These are phyloP conservation scores for Chymomyza amoena DNA, from an alignment of 2,888 invertebrate species.

Conservation along the genomic window DNA sequence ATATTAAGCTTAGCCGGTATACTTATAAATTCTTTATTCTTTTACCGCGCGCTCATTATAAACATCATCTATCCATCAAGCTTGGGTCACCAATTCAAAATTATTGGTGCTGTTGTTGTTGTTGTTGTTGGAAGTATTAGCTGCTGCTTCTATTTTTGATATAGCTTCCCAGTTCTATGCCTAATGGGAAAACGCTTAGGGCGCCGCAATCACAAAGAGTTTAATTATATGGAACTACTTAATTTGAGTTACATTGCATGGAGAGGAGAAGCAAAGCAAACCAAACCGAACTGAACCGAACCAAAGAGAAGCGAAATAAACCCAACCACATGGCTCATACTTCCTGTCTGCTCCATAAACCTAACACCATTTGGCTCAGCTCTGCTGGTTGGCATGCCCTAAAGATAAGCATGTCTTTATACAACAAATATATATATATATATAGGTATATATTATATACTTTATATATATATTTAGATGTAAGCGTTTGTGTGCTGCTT, in stretches of 20 bases:
- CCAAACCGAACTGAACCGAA: too few relatives aligned
- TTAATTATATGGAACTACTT: not conserved
- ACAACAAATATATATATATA: constrained; percentile 16
- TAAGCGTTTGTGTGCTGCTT: not conserved
- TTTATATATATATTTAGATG: not conserved
- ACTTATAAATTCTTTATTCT: not conserved
- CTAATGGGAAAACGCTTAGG: not conserved
- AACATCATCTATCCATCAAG: not conserved
- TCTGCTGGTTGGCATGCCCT: constrained; percentile 11
- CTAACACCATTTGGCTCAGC: constrained; percentile 6
- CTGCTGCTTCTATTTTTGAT: not conserved
- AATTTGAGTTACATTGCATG: not conserved
- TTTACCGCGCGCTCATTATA: not conserved
- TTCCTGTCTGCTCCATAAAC: constrained; percentile 11
- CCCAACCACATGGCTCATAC: not conserved
- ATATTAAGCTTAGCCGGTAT: not conserved
- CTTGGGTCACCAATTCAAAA: not conserved
- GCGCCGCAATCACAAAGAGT: not conserved
- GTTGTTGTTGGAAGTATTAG: not conserved
- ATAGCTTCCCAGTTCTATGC: not conserved
- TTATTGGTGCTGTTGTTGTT: not conserved
- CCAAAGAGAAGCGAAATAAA: too few relatives aligned
- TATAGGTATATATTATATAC: not conserved
- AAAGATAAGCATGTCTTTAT: not conserved
- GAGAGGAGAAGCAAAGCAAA: not conserved